Evolutionary conservation across 2,113 vertebrate genomes (phyloP), one percentile per base, ranked within the genome.

Genomic region (Nibea coibor): DNA sequence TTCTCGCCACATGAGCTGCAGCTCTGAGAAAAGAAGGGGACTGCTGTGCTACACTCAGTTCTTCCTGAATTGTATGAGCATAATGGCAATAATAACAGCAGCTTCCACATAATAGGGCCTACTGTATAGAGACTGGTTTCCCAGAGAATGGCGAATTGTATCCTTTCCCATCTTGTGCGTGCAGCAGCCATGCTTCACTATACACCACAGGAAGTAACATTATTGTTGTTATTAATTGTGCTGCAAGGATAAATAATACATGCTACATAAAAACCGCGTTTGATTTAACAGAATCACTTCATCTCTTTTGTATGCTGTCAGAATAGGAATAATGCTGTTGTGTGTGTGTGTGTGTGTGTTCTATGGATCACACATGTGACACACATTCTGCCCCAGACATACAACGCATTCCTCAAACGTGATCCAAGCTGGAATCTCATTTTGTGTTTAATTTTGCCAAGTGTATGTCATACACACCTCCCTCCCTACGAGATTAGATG

Each of bases 51-150:
- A 12, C 17, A 10, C 53, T 77, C 14, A 59, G 8, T 35, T 90
- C 88, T 88, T 87, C 91, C 84, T 88, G 72, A 71, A 54, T 62
- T 69, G 70, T 81, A 69, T 17, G 42, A 75, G 51, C 50, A 83
- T 79, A 90, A 86, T 57, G 47, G 76, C 74, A 90, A 80, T 84
- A 88, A 90, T 66, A 88, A 86, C 85, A 87, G 76, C 48, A 45
- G 1, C 75, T 70, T 83, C 56, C 79, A 78, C 68, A 70, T 71
- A 77, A 78, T 64, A 53, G 68, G 12, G 26, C 43, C n/a, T 4
- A 53, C 43, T 57, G 3, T 48, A 63, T 28, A 70, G 77, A 81
- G 53, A 61, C 45, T 8, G 43, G 8, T 67, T 83, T 74, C 64
- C 80, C 22, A 82, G n/a, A 89, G 80, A 85, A 88, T 50, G 22